Base-by-base conservation (phyloP, 2,888 invertebrate species). In the Dryomyza anilis region DNA sequence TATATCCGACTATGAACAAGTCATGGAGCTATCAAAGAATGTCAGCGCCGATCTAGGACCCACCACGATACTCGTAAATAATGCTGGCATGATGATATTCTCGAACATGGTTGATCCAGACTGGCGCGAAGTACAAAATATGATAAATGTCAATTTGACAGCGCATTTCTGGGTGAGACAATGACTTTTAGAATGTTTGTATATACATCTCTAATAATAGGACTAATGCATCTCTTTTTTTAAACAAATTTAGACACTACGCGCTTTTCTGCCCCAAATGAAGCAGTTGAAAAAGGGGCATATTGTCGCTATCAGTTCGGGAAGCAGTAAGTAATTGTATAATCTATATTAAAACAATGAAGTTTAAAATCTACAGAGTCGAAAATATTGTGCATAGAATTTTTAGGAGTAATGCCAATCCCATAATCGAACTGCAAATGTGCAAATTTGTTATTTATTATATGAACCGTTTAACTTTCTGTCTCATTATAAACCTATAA, bases 21-120 rank as follows among this genome's bases (percentile, higher is more conserved):
- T 83, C 0, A 33, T 56, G 3, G 58, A 73, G 3, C 63, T 83
- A 0, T 72, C 71, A 23, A 36, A 65, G 1, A 66, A 76, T 5
- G 69, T 84, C 12, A 70, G 64, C 2, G 61, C 59, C 0, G 78
- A 81, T 56, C 65, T 83, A 10, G 84, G 83, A 0, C 68, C 76
- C 0, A 80, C 84, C 0, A 83, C 84, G 7, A 77, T 85, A 25
- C 66, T 85, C 2, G 72, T 85, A 0, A 84, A 85, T 61, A 85
- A 85, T 72, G 85, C 85, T 0, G 85, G 81, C 0, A 69, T 85
- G 12, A 63, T 82, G 21, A 30, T 77, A 3, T 65, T 74, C 1
- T 69, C 67, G 0, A 71, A 73, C 2, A 19, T 56, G 0, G 0
- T 66, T 0, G 69, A 79, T 12, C 73, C 77, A 0, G 67, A 78